Conservation (phyloP, 2,113 vertebrate species). For the Dipodomys ordii region DNA sequence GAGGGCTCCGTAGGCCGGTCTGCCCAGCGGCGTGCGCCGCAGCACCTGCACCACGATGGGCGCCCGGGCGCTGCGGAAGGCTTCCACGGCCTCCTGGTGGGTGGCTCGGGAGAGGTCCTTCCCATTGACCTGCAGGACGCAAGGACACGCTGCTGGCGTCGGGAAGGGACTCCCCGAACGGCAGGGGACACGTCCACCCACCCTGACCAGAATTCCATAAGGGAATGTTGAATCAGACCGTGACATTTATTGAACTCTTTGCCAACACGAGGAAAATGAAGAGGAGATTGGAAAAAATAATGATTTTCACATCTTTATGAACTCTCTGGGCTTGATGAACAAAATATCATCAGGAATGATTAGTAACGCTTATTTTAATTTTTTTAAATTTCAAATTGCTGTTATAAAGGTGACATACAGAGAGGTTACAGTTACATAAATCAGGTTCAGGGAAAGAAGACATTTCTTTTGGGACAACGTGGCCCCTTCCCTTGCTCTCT, state of each 20-base stretch:
- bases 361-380: not conserved
- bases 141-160: not conserved
- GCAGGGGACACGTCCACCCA: not conserved
- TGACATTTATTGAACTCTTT: not conserved
- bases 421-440: no score
- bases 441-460: no score
- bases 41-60: slow-evolving; percentile 98
- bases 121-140: slow-evolving; percentile 92
- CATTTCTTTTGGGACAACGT: no score
- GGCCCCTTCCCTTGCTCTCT: no score
- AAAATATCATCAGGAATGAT: not conserved
- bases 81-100: slow-evolving; percentile 96
- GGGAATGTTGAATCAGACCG: not conserved
- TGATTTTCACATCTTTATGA: slow-evolving; percentile 51
- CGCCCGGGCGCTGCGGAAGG: slow-evolving; percentile 95
- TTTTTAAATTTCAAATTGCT: no score
- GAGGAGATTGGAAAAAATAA: slow-evolving; percentile 14
- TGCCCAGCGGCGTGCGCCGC: slow-evolving; percentile 91
- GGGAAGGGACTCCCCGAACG: no score
- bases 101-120: slow-evolving; percentile 96
- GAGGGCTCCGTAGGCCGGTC: slow-evolving; percentile 84
- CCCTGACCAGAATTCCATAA: not conserved
- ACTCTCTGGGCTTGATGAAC: not conserved
- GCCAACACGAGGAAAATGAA: not conserved
- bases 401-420: no score